Conservation (phyloP, 1,140 invertebrate species). For the Parapsyche elsis region DNA sequence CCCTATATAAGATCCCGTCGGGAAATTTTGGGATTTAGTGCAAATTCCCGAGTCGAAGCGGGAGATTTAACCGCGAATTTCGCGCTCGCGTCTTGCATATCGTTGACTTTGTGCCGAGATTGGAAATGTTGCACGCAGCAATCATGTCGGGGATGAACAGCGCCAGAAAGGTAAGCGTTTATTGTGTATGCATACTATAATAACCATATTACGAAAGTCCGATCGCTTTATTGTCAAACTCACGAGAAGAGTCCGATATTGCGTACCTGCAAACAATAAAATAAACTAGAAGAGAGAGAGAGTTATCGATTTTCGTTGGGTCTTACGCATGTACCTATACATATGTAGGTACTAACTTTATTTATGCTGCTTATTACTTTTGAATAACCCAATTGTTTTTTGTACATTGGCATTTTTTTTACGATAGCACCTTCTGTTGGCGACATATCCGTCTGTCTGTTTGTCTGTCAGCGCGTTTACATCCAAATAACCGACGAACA, state of each 20-base stretch:
- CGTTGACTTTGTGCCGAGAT: not conserved
- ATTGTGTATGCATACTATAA: not conserved
- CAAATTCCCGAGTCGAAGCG: slow-evolving; percentile 3
- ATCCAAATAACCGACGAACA: no score
- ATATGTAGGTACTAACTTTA: no score
- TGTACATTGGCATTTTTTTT: no score
- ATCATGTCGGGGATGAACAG: slow-evolving; percentile 51
- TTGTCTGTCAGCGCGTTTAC: no score
- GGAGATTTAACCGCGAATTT: not conserved
- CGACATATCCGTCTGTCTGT: no score
- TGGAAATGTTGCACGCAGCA: slow-evolving; percentile 49
- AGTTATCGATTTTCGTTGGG: slow-evolving; percentile 16
- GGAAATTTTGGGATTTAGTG: slow-evolving; percentile 13
- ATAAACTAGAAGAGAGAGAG: not conserved
- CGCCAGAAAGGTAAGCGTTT: slow-evolving; percentile 44
- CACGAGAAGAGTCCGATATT: not conserved
- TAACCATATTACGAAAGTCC: not conserved
- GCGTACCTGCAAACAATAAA: slow-evolving; percentile 5
- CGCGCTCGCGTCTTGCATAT: not conserved
- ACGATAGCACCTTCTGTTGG: no score
- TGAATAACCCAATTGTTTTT: slow-evolving; percentile 7
- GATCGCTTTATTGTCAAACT: not conserved
- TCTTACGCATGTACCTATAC: not conserved
- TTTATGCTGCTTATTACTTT: slow-evolving; percentile 1
- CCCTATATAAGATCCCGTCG: slow-evolving; percentile 10